Evolutionary conservation across 2,888 invertebrate species (phyloP).

Genomic region (Platycheirus albimanus): DNA sequence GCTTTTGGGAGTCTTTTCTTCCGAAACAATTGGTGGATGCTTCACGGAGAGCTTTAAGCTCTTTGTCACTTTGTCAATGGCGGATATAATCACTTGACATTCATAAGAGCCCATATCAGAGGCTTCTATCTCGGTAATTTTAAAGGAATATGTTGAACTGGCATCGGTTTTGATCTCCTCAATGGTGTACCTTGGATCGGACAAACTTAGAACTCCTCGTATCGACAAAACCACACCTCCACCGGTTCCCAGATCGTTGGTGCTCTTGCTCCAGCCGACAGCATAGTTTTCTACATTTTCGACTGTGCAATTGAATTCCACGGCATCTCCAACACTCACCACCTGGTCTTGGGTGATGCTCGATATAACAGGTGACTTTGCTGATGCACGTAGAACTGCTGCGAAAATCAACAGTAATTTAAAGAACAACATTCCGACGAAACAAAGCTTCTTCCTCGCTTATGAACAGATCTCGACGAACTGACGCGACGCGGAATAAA

Average conservation of each 20-base stretch:
- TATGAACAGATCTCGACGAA: slow-evolving; percentile 55
- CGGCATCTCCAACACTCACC: slow-evolving; percentile 80
- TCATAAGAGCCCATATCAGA: slow-evolving; percentile 81
- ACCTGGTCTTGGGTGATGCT: slow-evolving; percentile 79
- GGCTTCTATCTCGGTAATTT: slow-evolving; percentile 80
- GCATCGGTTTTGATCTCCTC: slow-evolving; percentile 77
- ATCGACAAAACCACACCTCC: slow-evolving; percentile 80
- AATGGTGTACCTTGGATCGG: slow-evolving; percentile 80
- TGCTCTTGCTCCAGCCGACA: slow-evolving; percentile 81
- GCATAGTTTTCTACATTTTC: slow-evolving; percentile 79
- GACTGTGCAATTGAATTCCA: slow-evolving; percentile 81
- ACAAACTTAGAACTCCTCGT: slow-evolving; percentile 79
- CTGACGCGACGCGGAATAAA: slow-evolving; percentile 47
- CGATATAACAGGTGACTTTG: slow-evolving; percentile 78
- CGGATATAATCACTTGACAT: slow-evolving; percentile 81
- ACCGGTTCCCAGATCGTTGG: slow-evolving; percentile 74
- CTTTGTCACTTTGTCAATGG: slow-evolving; percentile 79
- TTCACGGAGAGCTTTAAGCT: slow-evolving; percentile 80
- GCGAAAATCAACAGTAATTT: slow-evolving; percentile 57
- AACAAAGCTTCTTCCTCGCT: slow-evolving; percentile 50
- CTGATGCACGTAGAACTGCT: slow-evolving; percentile 51
- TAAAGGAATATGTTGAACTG: slow-evolving; percentile 79
- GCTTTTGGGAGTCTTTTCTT: slow-evolving; percentile 78
- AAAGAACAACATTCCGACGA: slow-evolving; percentile 46
- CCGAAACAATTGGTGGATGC: slow-evolving; percentile 80